Base-by-base conservation (phyloP, 2,888 invertebrate species). In the Mesorhabditis spiculigera region DNA sequence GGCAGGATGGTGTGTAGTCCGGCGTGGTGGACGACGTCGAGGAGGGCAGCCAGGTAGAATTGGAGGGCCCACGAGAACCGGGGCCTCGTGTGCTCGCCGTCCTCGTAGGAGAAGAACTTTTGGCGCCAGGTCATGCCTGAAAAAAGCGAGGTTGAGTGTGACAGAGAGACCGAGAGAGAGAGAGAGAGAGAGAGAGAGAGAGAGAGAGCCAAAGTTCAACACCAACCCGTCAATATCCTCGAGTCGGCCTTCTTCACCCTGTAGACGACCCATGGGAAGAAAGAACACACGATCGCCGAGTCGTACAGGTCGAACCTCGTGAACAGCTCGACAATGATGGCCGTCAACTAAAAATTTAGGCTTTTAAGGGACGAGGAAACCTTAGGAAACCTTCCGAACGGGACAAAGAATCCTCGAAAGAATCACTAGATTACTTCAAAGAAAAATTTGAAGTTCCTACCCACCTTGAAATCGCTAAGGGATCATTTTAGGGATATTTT, bases 111-210 rank as follows among this genome's bases (percentile, higher is more conserved):
- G 84, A 91, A 90, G 81, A 89, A 89, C 78, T 90, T 88, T 0
- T 92, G 91, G 65, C 92, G 89, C 89, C 91, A 92, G 68, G 92
- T 91, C 76, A 93, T 87, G 0, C 91, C 91, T 50, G 67, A 50
- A 74, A 61, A 66, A 64, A 28, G 6, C 5, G 43, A 65, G 13
- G 6, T 8, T 6, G 5, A 45, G 13, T 10, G 42, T 43, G 43
- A 65, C 6, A 65, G 65, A 43, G 43, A 65, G 43, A 65, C 8
- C 6, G 43, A 65, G 43, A 43, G 43, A 10, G 42, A 65, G 43
- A 65, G 43, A 50, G 28, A 45, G 41, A 41, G 58, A 45, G 58
- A 45, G 43, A 68, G 16, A 45, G 44, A 5, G 61, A n/a, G n/a
- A n/a, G n/a, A n/a, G n/a, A 64, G 5, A 43, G 43, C 41, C 16